phyloP scores from a whole-genome alignment of 2,888 invertebrate species.

The Mesorhabditis spiculigera region DNA sequence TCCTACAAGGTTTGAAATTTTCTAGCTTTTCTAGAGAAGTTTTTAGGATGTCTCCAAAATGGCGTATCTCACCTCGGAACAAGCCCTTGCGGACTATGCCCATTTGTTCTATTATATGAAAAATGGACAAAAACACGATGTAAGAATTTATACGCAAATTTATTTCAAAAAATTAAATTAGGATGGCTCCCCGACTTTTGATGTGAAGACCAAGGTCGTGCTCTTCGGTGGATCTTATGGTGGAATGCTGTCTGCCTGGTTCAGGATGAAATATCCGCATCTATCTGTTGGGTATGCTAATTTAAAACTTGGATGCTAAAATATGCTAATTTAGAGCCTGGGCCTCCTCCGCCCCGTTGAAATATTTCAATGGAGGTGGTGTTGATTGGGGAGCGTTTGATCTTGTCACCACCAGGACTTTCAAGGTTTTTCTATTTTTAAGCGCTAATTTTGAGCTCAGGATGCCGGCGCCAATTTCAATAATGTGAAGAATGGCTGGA shows the following conservation, averaged over 20 bases:
- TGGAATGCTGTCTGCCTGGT: slow-evolving; percentile 92
- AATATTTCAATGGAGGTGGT: slow-evolving; percentile 72
- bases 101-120: slow-evolving; percentile 73
- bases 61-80: slow-evolving; percentile 77
- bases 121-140: slow-evolving; percentile 21
- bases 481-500: slow-evolving; percentile 78
- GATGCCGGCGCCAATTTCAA: slow-evolving; percentile 63
- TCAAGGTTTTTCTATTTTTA: slow-evolving; percentile 56
- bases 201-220: slow-evolving; percentile 71
- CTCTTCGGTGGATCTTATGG: slow-evolving; percentile 86
- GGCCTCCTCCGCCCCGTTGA: slow-evolving; percentile 88
- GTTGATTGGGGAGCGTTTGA: slow-evolving; percentile 38
- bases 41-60: slow-evolving; percentile 23
- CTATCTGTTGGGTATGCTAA: slow-evolving; percentile 70
- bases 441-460: background rate
- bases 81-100: slow-evolving; percentile 89
- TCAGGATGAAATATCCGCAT: slow-evolving; percentile 90
- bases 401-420: slow-evolving; percentile 75
- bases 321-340: slow-evolving; percentile 69
- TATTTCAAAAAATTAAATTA: background rate
- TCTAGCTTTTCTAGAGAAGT: background rate
- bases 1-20: slow-evolving; percentile 12
- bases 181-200: slow-evolving; percentile 11
- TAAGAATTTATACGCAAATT: background rate
- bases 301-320: background rate